phyloP scores from a whole-genome alignment of 2,797 vertebrate genomes.

The Cyprinella venusta region DNA sequence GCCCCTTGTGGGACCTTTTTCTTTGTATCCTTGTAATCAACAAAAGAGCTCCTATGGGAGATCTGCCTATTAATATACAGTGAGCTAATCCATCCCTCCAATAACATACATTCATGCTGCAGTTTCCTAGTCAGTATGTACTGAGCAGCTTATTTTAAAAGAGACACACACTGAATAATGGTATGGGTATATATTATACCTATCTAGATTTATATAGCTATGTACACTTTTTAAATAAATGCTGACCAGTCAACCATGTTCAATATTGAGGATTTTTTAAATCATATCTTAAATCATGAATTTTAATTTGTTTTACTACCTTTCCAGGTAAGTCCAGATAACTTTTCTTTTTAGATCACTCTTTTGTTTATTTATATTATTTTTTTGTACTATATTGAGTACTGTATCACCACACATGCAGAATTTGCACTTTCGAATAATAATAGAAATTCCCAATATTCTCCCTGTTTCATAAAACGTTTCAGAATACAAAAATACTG shows the following conservation, averaged over 20 bases:
- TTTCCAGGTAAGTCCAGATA: no score
- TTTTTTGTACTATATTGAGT: not conserved
- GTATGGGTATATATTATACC: no score
- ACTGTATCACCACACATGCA: not conserved
- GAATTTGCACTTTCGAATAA: slow-evolving; percentile 12
- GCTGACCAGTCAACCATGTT: not conserved
- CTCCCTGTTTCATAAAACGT: not conserved
- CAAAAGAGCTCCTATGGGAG: slow-evolving; percentile 39
- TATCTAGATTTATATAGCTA: no score
- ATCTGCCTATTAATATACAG: slow-evolving; percentile 45
- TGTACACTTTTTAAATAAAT: not conserved
- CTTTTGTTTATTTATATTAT: no score
- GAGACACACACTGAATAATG: not conserved
- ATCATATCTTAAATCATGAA: not conserved
- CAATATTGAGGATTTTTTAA: not conserved
- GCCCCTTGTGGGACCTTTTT: slow-evolving; percentile 39
- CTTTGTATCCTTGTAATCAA: slow-evolving; percentile 54
- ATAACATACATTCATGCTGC: slow-evolving; percentile 24
- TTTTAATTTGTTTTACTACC: not conserved
- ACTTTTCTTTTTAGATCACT: slow-evolving; percentile 9
- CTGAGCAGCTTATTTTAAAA: not conserved
- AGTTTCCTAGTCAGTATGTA: slow-evolving; percentile 3
- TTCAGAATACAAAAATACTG: not conserved
- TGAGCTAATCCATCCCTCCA: slow-evolving; percentile 37
- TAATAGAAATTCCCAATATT: not conserved